Base-by-base conservation (phyloP, 92 coral and sea anemone species). In the Meandrina meandrites region DNA sequence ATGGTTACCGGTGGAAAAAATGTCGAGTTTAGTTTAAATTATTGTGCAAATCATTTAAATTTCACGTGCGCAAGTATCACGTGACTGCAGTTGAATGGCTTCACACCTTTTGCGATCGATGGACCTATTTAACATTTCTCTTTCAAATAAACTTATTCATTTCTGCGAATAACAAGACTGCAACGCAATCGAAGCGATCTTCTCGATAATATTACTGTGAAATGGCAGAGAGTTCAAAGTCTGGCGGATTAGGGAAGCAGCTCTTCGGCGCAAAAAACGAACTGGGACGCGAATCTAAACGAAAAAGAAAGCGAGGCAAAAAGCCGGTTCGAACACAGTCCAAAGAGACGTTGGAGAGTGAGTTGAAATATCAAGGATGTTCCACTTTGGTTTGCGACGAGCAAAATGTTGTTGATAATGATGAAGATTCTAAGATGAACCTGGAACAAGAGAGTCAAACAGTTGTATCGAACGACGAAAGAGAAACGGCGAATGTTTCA, bases 221-320 rank as follows among this genome's bases (percentile, higher is more conserved):
- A 84, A 85, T 85, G 88, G 88, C 76, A 45, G 88, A 85, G 37
- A 76, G 82, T 34, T 66, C 83, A 78, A 67, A 85, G 31, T 42
- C 76, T 37, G 42, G 47, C 14, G 83, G 48, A 66, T 28, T 76
- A 50, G 81, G 5, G 35, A 82, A 89, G 78, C 84, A 78, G 17
- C 40, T 86, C 32, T 32, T 79, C 42, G 82, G 78, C n/a, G 60
- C 84, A 36, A 89, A 84, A 57, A 67, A 76, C 37, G 88, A 80
- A 8, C 53, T 80, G 24, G 81, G 81, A 60, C 82, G 66, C 6
- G 91, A 83, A 34, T 8, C 76, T 30, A 90, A 79, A 84, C 80
- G 78, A 79, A 86, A 50, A 75, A 92, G 79, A 70, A 89, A 85
- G 71, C 75, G 68, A 60, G 66, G 87, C 75, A 76, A 90, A 57